Percentiles rank a stretch among this genome's conserved stretches.
These are phyloP conservation scores for Acanthoscelides obtectus DNA, from an alignment of 2,888 invertebrate species.

Conservation along the genomic window DNA sequence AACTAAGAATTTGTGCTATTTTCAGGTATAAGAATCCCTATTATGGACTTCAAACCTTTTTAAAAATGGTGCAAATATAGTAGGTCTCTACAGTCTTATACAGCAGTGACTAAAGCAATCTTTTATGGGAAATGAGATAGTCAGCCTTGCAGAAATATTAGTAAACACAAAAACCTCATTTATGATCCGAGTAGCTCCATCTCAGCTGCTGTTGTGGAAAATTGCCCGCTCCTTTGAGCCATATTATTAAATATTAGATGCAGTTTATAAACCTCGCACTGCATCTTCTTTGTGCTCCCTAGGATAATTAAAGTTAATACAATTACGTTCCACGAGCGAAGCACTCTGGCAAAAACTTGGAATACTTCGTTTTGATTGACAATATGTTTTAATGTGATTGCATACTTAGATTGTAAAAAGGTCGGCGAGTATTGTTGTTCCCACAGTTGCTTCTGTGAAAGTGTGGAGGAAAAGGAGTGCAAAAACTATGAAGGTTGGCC, in stretches of 20 bases:
- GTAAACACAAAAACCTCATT: background rate
- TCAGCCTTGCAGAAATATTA: background rate
- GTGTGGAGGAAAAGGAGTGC: background rate
- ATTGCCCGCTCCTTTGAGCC: background rate
- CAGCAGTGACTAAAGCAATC: background rate
- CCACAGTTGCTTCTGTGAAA: background rate
- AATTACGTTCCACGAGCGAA: background rate
- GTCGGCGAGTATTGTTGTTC: background rate
- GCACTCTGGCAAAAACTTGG: background rate
- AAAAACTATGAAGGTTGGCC: background rate
- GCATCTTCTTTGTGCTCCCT: background rate
- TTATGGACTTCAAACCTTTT: too few species aligned
- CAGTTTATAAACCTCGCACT: background rate
- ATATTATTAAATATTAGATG: background rate
- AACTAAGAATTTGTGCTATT: too few species aligned
- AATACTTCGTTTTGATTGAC: background rate
- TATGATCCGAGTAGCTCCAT: background rate
- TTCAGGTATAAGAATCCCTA: too few species aligned
- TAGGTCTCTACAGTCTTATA: too few species aligned
- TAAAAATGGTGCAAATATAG: too few species aligned
- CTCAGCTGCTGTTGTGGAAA: background rate
- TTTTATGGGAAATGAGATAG: background rate
- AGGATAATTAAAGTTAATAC: background rate
- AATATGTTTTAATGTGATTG: background rate
- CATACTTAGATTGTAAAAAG: background rate